Percentiles rank a stretch among this genome's conserved stretches.
Evolutionary conservation across 1,140 invertebrate genomes (phyloP).

Genomic region (Meloidogyne exigua): DNA sequence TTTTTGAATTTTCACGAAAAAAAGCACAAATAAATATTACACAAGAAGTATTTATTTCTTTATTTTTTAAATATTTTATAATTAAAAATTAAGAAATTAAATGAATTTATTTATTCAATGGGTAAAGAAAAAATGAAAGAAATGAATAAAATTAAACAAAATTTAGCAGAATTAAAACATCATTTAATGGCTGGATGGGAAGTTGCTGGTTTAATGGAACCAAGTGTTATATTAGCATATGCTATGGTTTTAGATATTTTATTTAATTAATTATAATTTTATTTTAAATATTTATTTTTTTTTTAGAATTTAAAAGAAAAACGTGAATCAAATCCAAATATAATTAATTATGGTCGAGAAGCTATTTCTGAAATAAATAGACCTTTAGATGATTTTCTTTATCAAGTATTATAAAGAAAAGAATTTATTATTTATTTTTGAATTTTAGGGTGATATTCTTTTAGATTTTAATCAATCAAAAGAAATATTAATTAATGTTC

Average conservation of each 20-base stretch:
- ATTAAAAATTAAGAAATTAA: neutral
- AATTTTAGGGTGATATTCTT: conserved; percentile 16
- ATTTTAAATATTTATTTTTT: neutral
- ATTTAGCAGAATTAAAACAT: conserved; percentile 11
- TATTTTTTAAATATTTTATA: neutral
- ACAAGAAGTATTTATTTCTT: neutral
- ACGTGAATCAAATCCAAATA: conserved; percentile 4
- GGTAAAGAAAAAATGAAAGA: conserved; percentile 19
- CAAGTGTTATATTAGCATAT: conserved; percentile 16
- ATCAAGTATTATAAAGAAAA: conserved; percentile 10
- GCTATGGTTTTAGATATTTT: conserved; percentile 4
- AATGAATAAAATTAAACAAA: conserved; percentile 14
- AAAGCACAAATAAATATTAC: neutral
- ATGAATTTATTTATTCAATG: conserved; percentile 16
- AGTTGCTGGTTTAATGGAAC: neutral
- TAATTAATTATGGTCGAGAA: neutral
- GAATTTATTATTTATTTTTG: neutral
- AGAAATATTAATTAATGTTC: conserved; percentile 10
- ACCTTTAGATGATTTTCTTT: conserved; percentile 13
- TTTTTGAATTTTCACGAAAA: neutral
- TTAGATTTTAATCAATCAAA: conserved; percentile 8
- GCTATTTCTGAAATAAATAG: conserved; percentile 8
- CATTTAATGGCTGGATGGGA: conserved; percentile 21
- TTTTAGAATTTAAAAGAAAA: neutral
- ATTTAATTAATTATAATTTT: neutral